Evolutionary conservation across 2,113 vertebrate species (phyloP).

Genomic region (Monarcha castaneiventris): DNA sequence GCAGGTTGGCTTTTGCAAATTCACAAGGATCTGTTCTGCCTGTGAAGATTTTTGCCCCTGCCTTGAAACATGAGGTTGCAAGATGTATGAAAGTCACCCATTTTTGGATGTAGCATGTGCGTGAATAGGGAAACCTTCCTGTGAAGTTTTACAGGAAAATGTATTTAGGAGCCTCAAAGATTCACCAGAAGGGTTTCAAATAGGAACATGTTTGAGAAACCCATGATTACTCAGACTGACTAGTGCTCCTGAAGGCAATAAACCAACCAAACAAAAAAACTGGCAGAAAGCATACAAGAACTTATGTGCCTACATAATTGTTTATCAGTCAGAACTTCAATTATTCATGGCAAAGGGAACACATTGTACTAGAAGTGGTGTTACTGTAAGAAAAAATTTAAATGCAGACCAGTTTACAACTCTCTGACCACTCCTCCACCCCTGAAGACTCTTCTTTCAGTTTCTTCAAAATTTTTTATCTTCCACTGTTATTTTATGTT

Average conservation of each 20-base stretch:
- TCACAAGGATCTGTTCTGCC: not conserved
- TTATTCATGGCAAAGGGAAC: not conserved
- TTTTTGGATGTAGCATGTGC: rapidly evolving
- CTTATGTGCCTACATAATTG: not conserved
- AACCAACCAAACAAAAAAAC: not conserved
- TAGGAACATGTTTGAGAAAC: not conserved
- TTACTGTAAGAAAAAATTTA: not conserved
- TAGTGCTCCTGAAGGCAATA: not conserved
- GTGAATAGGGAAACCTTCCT: not conserved
- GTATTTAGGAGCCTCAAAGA: not conserved
- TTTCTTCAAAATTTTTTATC: not conserved
- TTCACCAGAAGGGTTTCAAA: not conserved
- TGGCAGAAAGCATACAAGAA: not conserved
- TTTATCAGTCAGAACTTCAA: not conserved
- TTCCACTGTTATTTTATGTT: not conserved
- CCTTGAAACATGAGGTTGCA: not conserved
- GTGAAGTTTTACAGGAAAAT: not conserved
- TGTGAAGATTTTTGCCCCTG: not conserved
- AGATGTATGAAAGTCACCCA: rapidly evolving
- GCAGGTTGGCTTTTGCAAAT: not conserved
- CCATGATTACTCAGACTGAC: not conserved
- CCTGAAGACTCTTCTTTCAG: not conserved
- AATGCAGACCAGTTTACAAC: not conserved
- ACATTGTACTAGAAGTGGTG: not conserved
- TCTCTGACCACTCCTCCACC: not conserved